Conservation (phyloP, 2,797 vertebrate species). For the Semaprochilodus insignis region DNA sequence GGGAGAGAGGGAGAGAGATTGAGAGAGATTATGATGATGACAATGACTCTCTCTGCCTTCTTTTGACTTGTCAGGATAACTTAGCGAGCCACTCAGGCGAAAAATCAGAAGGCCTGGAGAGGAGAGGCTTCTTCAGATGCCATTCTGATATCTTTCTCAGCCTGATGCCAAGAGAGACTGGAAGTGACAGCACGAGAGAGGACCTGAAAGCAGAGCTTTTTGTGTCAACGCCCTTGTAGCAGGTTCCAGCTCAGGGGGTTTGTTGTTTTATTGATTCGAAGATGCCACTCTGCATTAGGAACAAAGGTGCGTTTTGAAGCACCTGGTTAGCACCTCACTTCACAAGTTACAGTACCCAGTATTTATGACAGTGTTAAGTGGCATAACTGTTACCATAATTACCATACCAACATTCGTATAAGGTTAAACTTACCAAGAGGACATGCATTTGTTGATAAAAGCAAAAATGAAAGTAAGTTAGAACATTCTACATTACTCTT, state of each 20-base stretch:
- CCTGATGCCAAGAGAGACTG: not conserved
- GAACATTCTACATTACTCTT: no score
- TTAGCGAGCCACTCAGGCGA: not conserved
- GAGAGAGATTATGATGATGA: not conserved
- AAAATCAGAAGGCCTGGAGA: constrained; percentile 1
- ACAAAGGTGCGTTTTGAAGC: not conserved
- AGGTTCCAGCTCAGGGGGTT: not conserved
- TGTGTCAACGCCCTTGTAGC: not conserved
- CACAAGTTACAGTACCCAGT: not conserved
- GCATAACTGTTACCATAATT: no score
- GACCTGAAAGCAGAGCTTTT: not conserved
- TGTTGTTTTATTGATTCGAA: constrained; percentile 19
- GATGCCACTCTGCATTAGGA: constrained; percentile 7
- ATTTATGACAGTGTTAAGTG: not conserved
- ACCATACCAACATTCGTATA: no score
- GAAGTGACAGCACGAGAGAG: constrained; percentile 5
- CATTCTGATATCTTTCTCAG: constrained; percentile 5
- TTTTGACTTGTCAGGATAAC: constrained; percentile 9
- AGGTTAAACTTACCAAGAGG: no score
- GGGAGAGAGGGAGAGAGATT: not conserved
- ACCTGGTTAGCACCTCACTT: not conserved
- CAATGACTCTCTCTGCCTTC: not conserved
- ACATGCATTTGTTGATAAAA: no score
- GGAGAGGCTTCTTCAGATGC: not conserved
- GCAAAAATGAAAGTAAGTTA: no score